Evolutionary conservation across 2,113 vertebrate genomes (phyloP).

Genomic region (Megaptera novaeangliae): DNA sequence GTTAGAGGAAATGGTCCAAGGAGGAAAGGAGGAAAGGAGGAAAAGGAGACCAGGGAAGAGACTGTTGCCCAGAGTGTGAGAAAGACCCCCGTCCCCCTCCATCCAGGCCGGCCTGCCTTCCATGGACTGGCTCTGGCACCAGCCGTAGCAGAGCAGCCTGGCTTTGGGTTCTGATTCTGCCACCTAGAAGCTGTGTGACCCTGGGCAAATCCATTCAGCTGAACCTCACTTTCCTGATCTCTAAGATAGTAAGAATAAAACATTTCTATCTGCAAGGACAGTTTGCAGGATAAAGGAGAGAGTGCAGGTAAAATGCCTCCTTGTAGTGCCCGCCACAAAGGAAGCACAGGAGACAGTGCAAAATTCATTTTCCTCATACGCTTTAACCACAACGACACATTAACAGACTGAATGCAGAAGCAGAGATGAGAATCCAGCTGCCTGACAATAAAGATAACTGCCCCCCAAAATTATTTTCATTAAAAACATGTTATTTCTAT

Average conservation of each 20-base stretch:
- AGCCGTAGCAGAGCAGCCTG: background rate
- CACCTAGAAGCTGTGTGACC: background rate
- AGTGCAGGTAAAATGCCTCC: background rate
- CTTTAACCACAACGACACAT: background rate
- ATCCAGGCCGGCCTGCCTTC: background rate
- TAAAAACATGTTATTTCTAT: background rate
- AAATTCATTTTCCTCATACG: background rate
- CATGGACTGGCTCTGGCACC: accelerated
- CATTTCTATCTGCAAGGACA: background rate
- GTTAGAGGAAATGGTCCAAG: background rate
- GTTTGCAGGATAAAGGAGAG: background rate
- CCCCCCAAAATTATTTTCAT: background rate
- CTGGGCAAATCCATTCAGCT: background rate
- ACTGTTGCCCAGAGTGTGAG: background rate
- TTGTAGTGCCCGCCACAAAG: background rate
- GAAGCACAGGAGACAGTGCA: background rate
- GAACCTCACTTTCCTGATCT: background rate
- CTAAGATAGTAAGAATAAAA: background rate
- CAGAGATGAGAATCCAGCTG: background rate
- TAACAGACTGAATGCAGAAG: background rate
- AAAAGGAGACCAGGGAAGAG: background rate
- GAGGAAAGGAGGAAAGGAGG: background rate
- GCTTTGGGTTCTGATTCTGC: background rate
- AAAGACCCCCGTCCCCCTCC: background rate
- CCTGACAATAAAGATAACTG: background rate